Conservation (phyloP, 2,888 invertebrate genomes). For the Trichogramma dendrolimi region DNA sequence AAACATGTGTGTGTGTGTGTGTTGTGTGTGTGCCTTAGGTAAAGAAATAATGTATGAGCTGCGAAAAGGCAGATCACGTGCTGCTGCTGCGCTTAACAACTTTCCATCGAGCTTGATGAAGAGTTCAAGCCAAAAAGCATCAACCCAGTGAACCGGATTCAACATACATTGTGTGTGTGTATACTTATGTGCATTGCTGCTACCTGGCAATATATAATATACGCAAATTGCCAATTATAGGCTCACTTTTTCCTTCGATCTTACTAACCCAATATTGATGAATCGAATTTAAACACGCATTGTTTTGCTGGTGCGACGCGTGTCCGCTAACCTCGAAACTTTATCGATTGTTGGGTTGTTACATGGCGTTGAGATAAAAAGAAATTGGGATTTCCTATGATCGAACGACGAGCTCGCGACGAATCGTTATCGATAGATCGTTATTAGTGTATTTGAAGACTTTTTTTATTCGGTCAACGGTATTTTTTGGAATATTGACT, state of each 20-base stretch:
- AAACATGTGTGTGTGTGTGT: too few relatives aligned
- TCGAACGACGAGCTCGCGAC: too few relatives aligned
- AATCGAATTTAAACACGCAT: conserved; percentile 63
- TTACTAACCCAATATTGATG: conserved; percentile 65
- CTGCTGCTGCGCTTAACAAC: conserved; percentile 17
- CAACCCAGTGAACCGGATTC: conserved; percentile 63
- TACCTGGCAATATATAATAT: conserved; percentile 58
- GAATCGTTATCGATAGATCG: too few relatives aligned
- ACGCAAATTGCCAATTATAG: conserved; percentile 66
- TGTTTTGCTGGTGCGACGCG: conserved; percentile 70
- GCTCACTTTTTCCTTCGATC: conserved; percentile 45
- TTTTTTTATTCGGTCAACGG: too few relatives aligned
- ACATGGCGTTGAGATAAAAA: conserved; percentile 65
- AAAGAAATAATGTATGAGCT: too few relatives aligned
- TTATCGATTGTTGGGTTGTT: conserved; percentile 74
- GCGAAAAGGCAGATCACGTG: too few relatives aligned
- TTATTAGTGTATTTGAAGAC: too few relatives aligned
- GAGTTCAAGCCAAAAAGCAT: conserved; percentile 68
- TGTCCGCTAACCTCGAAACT: conserved; percentile 72
- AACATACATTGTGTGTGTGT: too few relatives aligned
- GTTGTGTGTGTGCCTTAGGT: too few relatives aligned
- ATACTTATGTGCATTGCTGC: too few relatives aligned
- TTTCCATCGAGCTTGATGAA: conserved; percentile 63
- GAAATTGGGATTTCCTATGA: background rate
- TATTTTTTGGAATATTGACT: too few relatives aligned